Evolutionary conservation across 2,888 invertebrate species (phyloP), one percentile per base, ranked within the genome.

Genomic region (Pteria penguin): DNA sequence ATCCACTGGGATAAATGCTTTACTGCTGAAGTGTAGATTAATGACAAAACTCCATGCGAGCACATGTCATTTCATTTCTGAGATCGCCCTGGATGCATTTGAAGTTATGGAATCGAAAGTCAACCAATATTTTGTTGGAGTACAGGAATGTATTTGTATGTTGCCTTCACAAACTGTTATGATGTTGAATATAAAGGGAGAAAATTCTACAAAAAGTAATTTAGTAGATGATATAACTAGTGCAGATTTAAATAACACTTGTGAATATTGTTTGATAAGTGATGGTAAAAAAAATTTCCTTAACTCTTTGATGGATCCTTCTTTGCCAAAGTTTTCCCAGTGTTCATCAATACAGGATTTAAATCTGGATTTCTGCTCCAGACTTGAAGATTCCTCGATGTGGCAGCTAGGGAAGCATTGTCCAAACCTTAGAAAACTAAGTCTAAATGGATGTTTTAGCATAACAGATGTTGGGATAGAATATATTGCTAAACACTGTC

Each of bases 311-410:
- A 27, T 14, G 18, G 22, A 18, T 26, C 5, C 33, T 26, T 33
- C 33, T 24, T 18, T 65, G 4, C 65, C 65, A 14, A 11, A 11
- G 11, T 36, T 31, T 8, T 26, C 55, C 22, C 14, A 57, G 14
- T 81, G 82, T 75, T 86, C 76, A 8, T 79, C 83, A 58, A 31
- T 86, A 14, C 72, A 62, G 36, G 66, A 58, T n/a, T 58, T 86
- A 11, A 72, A 82, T 62, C 66, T 86, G 14, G 76, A 78, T 4
- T 84, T 86, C 72, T 86, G 86, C 57, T 82, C 83, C 1, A 82
- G 78, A 32, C 72, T 86, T 33, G 76, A 79, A 0, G 80, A 84
- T 33, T 63, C 65, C 22, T 84, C 83, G 45, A 63, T 86, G 18
- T 72, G 69, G 11, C 79, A 84, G 65, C 73, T 86, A 3, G 79